These are phyloP conservation scores for Drosophila nikananu DNA, from an alignment of 1,140 invertebrate species.

Conservation along the genomic window DNA sequence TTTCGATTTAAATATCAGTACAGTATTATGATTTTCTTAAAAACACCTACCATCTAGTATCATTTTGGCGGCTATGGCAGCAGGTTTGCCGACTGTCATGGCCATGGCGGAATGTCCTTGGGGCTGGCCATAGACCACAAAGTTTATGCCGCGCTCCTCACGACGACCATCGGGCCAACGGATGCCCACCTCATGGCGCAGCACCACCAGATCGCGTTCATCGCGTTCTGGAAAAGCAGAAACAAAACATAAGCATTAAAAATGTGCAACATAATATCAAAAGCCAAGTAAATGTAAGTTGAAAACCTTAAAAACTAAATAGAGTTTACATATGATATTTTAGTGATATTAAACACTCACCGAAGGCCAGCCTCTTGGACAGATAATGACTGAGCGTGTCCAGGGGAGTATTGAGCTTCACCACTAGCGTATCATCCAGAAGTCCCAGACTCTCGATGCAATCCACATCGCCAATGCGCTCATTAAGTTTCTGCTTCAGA, in stretches of 20 bases:
- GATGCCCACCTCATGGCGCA: slow-evolving; percentile 97
- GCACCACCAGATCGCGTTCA: slow-evolving; percentile 97
- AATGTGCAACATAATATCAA: not conserved
- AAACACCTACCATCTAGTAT: slow-evolving; percentile 92
- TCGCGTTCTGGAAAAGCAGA: slow-evolving; percentile 86
- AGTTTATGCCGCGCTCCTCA: slow-evolving; percentile 95
- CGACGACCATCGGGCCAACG: slow-evolving; percentile 94
- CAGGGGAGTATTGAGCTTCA: slow-evolving; percentile 94
- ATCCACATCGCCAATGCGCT: slow-evolving; percentile 91
- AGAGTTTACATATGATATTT: too few species aligned
- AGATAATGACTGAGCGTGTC: slow-evolving; percentile 97
- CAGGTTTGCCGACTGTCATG: slow-evolving; percentile 97
- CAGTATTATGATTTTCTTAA: not conserved
- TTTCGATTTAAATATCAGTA: not conserved
- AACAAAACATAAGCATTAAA: not conserved
- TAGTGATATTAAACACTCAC: slow-evolving; percentile 87
- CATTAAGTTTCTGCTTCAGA: slow-evolving; percentile 92
- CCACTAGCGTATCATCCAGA: slow-evolving; percentile 92
- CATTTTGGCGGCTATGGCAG: slow-evolving; percentile 99
- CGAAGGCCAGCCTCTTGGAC: slow-evolving; percentile 93
- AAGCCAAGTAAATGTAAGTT: slow-evolving; percentile 10
- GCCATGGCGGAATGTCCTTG: slow-evolving; percentile 98
- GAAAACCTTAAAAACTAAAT: not conserved
- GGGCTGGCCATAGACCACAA: slow-evolving; percentile 96
- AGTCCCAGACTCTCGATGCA: slow-evolving; percentile 95